A percentile compares a stretch with the other conserved stretches of the same genome.
phyloP scores from a whole-genome alignment of 1,140 invertebrate genomes.

The Zaprionus capensis region DNA sequence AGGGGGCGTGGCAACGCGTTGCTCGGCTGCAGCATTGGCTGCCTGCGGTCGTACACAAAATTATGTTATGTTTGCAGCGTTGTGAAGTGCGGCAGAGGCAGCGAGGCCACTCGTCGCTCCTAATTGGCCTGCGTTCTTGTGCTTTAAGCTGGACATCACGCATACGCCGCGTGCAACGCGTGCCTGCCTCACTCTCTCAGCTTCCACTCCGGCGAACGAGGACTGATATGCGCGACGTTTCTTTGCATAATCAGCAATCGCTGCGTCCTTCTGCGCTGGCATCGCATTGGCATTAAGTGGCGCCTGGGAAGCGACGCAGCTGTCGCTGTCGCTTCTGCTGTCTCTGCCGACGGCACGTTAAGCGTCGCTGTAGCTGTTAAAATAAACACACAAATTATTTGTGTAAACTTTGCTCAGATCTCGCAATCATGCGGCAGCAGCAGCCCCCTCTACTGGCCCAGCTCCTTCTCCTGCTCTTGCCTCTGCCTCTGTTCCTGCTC shows the following conservation, averaged over 20 bases:
- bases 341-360: constrained; percentile 37
- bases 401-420: constrained; percentile 75
- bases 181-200: constrained; percentile 15
- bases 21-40: constrained; percentile 30
- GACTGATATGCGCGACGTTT: constrained; percentile 63
- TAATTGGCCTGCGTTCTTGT: constrained; percentile 63
- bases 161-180: constrained; percentile 55
- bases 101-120: constrained; percentile 34
- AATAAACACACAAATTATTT: constrained; percentile 83
- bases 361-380: constrained; percentile 68
- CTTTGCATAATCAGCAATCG: constrained; percentile 72
- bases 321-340: constrained; percentile 42
- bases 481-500: not conserved
- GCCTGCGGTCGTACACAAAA: constrained; percentile 70
- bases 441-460: too few species aligned
- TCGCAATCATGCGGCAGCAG: constrained; percentile 22
- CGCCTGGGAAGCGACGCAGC: constrained; percentile 65
- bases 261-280: constrained; percentile 15
- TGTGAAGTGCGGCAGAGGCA: not conserved
- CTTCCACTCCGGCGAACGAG: not conserved
- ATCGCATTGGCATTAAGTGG: constrained; percentile 63
- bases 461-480: not conserved
- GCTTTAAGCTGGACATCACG: constrained; percentile 65
- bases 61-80: constrained; percentile 45
- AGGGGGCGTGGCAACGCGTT: constrained; percentile 11